Evolutionary conservation across 1,140 invertebrate species (phyloP).

Genomic region (Drusus annulatus): DNA sequence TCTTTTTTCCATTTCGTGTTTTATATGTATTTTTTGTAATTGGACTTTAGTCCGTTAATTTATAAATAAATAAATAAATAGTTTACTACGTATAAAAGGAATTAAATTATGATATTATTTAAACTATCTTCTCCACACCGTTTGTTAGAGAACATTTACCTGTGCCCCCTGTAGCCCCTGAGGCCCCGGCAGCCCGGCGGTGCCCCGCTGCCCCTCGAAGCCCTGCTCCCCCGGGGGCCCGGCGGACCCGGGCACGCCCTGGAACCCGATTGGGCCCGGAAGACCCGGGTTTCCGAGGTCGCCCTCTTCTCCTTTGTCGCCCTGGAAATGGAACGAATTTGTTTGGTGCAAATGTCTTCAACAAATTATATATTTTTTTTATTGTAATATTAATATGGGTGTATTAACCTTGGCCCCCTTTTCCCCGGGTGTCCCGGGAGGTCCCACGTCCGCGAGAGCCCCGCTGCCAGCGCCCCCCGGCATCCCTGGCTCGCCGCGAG

Average conservation of each 20-base stretch:
- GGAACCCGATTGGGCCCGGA: slow-evolving; percentile 66
- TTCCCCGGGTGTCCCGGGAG: slow-evolving; percentile 2
- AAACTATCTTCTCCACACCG: too few species aligned
- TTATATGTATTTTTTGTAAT: too few species aligned
- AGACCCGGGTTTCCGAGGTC: slow-evolving; percentile 63
- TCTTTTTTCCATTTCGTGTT: too few species aligned
- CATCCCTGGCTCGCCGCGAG: background rate
- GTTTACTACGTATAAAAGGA: too few species aligned
- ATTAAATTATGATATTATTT: too few species aligned
- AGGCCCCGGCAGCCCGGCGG: background rate
- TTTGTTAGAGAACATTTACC: background rate
- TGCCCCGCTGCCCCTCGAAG: background rate
- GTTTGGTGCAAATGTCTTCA: too few species aligned
- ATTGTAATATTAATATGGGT: too few species aligned
- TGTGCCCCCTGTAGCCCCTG: background rate
- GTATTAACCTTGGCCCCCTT: background rate
- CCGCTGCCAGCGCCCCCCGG: background rate
- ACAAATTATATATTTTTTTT: too few species aligned
- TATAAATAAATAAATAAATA: too few species aligned
- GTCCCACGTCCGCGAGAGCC: background rate
- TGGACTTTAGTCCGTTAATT: too few species aligned
- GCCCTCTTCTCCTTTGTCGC: slow-evolving; percentile 10
- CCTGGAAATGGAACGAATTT: background rate
- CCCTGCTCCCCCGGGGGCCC: slow-evolving; percentile 52
- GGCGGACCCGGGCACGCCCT: slow-evolving; percentile 62